Evolutionary conservation across 2,113 vertebrate species (phyloP), one percentile per base, ranked within the genome.

Genomic region (Dascyllus trimaculatus): DNA sequence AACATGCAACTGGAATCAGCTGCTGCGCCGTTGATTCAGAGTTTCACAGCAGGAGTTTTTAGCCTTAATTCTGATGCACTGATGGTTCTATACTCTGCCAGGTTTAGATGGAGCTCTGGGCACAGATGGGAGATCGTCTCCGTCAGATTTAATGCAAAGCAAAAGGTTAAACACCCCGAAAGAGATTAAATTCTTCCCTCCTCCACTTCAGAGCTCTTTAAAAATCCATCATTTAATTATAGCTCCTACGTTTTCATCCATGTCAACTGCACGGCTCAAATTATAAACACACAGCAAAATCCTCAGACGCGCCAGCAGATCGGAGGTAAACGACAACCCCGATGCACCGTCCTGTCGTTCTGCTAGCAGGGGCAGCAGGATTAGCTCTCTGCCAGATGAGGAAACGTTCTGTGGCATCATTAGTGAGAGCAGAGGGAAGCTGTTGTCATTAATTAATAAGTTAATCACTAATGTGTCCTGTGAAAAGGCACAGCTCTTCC

Each of bases 201-300:
- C 7, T 35, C 52, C 79, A 24, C 60, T 75, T 26, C 32, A 63
- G 19, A 68, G 62, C n/a, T 49, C 25, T 25, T 17, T 40, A 40
- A 65, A 56, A 24, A 72, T 82, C 19, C 70, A 11, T 69, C 4
- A 35, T 64, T 64, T 68, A 45, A 77, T 77, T 66, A 71, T 64
- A 62, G 60, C 67, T 35, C 67, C 62, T 21, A 5, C 4, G 49
- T 78, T 69, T 77, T 19, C n/a, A 40, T 78, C 46, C 32, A 2
- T 63, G 24, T 22, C 51, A 63, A 43, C 40, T 43, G 40, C 40
- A 43, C 13, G 13, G 17, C 54, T 69, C 22, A 56, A 66, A 59
- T 59, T 25, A 63, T 51, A 15, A 67, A 59, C 54, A 21, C 62
- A 24, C n/a, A 61, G 64, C 8, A 38, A 51, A 75, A 53, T 11